Evolutionary conservation across 23 tunicate species (phyloP), one percentile per base, ranked within the genome.

Genomic region (Styela plicata): DNA sequence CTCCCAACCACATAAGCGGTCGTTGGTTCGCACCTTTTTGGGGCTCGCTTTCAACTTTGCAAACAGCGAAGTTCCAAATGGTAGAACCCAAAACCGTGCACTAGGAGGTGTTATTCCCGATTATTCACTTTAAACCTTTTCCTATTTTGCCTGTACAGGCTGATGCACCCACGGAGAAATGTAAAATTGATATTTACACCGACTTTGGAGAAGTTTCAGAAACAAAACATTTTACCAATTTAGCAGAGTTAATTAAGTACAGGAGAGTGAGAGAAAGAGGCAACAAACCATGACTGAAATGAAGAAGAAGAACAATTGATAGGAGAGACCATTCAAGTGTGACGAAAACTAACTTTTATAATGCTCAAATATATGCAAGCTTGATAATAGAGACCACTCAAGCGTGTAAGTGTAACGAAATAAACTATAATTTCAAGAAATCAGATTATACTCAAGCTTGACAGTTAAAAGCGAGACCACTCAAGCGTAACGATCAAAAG

Each of bases 161-260:
- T 27, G 77, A 32, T 19, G 2, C 37, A 5, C 5, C 36, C 18
- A 71, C 77, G 29, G 77, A 71, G 35, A 71, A 71, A 71, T 71
- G 77, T 34, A 71, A 71, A 36, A 71, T 71, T 30, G 77, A 71
- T 36, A 32, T 71, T 71, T 71, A 71, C 17, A 71, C 26, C 17
- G 77, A 71, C 7, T 71, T 71, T 34, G 77, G 77, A 33, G 77
- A 71, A 71, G 17, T 71, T 22, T 21, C 34, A 33, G 77, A 71
- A 32, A 71, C 77, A n/a, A 71, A 71, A 71, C 77, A 71, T 71
- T 76, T 76, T 53, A 52, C 81, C 30, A 53, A 76, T 53, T 65
- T 76, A 26, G 66, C 44, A 7, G 66, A 76, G 37, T 29, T 76
- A 65, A 76, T 76, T 2, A 76, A 76, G 37, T 76, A 44, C 2